Conservation (phyloP, 2,888 invertebrate genomes). For the Terebella lapidaria region DNA sequence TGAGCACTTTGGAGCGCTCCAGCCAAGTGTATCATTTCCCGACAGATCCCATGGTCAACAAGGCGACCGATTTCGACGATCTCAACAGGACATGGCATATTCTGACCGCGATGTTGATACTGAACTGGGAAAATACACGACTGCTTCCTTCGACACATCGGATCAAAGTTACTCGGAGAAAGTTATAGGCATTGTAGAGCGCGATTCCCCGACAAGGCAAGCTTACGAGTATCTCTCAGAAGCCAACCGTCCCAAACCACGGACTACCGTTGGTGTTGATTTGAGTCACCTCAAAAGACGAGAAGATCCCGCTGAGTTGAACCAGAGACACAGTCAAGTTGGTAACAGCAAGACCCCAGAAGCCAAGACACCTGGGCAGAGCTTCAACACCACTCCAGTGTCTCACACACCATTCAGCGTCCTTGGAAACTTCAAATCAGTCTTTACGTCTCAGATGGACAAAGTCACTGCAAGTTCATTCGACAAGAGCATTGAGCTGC, state of each 20-base stretch:
- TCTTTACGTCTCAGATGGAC: conserved; percentile 34
- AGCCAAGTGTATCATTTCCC: neutral
- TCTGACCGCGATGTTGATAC: neutral
- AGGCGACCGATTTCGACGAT: too few species aligned
- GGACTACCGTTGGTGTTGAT: too few species aligned
- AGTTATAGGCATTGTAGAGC: too few species aligned
- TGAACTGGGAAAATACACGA: too few species aligned
- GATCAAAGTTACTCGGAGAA: too few species aligned
- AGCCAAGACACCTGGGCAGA: neutral
- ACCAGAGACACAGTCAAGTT: neutral
- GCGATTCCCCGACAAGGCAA: neutral
- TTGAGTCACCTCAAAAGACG: neutral
- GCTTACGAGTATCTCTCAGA: too few species aligned
- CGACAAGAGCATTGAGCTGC: conserved; percentile 37
- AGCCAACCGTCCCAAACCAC: too few species aligned
- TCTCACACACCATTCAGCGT: neutral
- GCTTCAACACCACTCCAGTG: neutral
- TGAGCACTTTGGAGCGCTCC: neutral
- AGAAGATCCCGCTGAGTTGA: neutral
- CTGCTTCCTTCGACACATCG: neutral
- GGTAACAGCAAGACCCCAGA: neutral
- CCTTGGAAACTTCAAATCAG: neutral
- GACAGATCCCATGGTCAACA: too few species aligned
- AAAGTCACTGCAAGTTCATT: conserved; percentile 36
- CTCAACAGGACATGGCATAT: too few species aligned